These are phyloP conservation scores for Proterorhinus semilunaris DNA, from an alignment of 2,113 vertebrate genomes.

Conservation along the genomic window DNA sequence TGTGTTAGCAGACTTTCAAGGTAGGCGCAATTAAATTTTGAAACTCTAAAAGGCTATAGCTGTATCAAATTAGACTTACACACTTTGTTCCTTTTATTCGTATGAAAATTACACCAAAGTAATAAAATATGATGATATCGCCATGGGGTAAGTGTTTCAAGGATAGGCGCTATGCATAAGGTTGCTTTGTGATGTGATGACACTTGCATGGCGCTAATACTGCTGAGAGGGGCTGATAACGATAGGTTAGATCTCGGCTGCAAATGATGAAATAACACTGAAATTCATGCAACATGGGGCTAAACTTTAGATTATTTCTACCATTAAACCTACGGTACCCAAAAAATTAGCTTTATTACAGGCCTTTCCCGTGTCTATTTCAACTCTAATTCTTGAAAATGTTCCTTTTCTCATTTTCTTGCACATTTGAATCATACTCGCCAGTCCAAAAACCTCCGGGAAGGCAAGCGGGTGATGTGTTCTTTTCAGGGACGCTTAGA, in stretches of 20 bases:
- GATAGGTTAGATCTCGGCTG: slow-evolving; percentile 44
- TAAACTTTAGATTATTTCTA: slow-evolving; percentile 31
- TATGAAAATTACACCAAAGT: slow-evolving; percentile 62
- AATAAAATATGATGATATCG: slow-evolving; percentile 62
- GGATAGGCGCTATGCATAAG: slow-evolving; percentile 59
- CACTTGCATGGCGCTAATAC: slow-evolving; percentile 57
- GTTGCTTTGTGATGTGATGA: slow-evolving; percentile 49
- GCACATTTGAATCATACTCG: slow-evolving; percentile 39
- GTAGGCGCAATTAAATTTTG: slow-evolving; percentile 67
- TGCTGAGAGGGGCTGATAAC: slow-evolving; percentile 46
- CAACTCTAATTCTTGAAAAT: slow-evolving; percentile 25
- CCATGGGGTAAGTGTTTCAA: slow-evolving; percentile 59
- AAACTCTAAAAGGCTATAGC: slow-evolving; percentile 58
- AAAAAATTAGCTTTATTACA: slow-evolving; percentile 14
- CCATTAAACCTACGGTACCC: slow-evolving; percentile 21
- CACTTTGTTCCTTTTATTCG: slow-evolving; percentile 40
- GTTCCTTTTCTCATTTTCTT: slow-evolving; percentile 26
- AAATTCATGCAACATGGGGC: slow-evolving; percentile 44
- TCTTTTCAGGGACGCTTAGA: slow-evolving; percentile 52
- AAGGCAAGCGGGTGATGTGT: slow-evolving; percentile 46
- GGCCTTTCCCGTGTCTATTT: slow-evolving; percentile 25
- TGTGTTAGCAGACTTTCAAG: slow-evolving; percentile 66
- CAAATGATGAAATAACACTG: slow-evolving; percentile 62
- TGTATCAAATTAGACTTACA: slow-evolving; percentile 57
- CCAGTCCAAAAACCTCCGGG: slow-evolving; percentile 37